Evolutionary conservation across 2,797 vertebrate genomes (phyloP).

Genomic region (Pelobates cultripes): DNA sequence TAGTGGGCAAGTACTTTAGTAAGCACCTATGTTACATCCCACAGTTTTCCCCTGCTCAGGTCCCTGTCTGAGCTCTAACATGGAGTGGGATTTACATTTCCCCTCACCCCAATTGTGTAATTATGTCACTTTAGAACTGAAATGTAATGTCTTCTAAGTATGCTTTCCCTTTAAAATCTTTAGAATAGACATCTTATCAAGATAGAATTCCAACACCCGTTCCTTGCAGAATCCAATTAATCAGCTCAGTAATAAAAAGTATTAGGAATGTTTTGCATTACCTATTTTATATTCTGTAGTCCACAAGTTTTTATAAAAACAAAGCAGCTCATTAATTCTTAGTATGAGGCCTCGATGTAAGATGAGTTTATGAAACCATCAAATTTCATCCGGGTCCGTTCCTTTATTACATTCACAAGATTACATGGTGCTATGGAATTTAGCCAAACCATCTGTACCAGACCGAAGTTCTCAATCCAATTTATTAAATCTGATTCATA

Average conservation of each 20-base stretch:
- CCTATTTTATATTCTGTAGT: slow-evolving; percentile 12
- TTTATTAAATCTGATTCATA: slow-evolving; percentile 49
- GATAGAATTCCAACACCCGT: not conserved
- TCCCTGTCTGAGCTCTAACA: too few relatives aligned
- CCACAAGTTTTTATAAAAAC: slow-evolving; percentile 36
- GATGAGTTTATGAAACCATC: slow-evolving; percentile 37
- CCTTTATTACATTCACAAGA: not conserved
- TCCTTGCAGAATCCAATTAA: not conserved
- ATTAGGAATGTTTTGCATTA: slow-evolving; percentile 23
- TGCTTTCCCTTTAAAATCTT: not conserved
- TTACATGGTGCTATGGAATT: not conserved
- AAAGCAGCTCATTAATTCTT: slow-evolving; percentile 41
- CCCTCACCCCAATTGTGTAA: too few relatives aligned
- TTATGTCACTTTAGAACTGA: too few relatives aligned
- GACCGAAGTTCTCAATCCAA: slow-evolving; percentile 41
- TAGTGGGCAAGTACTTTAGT: too few relatives aligned
- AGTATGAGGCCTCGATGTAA: slow-evolving; percentile 28
- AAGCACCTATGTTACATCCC: too few relatives aligned
- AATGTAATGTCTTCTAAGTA: too few relatives aligned
- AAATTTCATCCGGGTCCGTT: slow-evolving; percentile 9
- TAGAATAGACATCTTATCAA: not conserved
- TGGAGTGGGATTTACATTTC: too few relatives aligned
- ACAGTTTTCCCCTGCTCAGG: too few relatives aligned
- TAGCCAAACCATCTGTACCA: slow-evolving; percentile 43
- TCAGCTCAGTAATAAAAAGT: not conserved